A percentile compares a stretch with the other conserved stretches of the same genome.
These are phyloP conservation scores for Paradisaea rubra DNA, from an alignment of 2,113 vertebrate genomes.

Conservation along the genomic window DNA sequence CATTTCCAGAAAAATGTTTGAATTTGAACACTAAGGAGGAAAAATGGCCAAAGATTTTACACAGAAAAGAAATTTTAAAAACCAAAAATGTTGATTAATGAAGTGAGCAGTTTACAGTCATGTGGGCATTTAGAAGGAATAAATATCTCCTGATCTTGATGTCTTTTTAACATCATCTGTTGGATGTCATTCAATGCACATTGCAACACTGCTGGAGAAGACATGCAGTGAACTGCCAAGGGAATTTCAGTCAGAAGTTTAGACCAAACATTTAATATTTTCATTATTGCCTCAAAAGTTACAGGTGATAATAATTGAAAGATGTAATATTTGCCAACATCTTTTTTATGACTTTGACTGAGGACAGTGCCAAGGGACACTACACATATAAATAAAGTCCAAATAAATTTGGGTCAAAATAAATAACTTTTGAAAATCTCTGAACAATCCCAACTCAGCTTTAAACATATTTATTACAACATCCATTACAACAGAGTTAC, in stretches of 20 bases:
- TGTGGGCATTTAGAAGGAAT: not conserved
- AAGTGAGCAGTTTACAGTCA: not conserved
- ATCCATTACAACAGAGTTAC: not conserved
- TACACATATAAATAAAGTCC: not conserved
- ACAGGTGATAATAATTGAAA: slow-evolving; percentile 33
- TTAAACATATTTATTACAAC: not conserved
- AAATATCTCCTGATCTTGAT: slow-evolving; percentile 9
- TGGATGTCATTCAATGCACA: slow-evolving; percentile 19
- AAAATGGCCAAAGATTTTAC: not conserved
- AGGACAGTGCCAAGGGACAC: not conserved
- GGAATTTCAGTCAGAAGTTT: slow-evolving; percentile 9
- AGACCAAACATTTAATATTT: not conserved
- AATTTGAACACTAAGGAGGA: not conserved
- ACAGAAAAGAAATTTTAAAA: not conserved
- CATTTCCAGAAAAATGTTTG: not conserved
- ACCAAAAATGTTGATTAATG: not conserved
- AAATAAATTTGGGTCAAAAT: not conserved
- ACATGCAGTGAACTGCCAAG: not conserved
- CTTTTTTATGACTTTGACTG: not conserved
- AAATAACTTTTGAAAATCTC: not conserved
- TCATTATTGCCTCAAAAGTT: not conserved
- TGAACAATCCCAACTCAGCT: not conserved
- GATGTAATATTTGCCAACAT: not conserved
- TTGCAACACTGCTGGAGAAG: not conserved
- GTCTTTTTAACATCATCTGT: slow-evolving; percentile 31